Evolutionary conservation across 2,797 vertebrate species (phyloP).

Genomic region (Thunnus albacares): DNA sequence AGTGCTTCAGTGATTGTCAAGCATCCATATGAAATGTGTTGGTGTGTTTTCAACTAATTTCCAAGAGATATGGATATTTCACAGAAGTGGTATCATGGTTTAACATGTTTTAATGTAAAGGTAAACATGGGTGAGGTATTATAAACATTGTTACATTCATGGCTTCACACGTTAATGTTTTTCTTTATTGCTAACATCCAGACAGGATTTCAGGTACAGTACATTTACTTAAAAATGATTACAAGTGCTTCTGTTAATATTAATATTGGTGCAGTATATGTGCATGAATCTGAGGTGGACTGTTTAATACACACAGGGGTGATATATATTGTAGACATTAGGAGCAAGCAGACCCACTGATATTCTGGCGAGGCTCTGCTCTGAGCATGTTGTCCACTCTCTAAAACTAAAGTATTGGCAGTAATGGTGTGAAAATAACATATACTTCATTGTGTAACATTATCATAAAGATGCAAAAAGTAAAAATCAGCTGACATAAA

Average conservation of each 20-base stretch:
- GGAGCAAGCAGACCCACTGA: slow-evolving; percentile 13
- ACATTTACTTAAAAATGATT: slow-evolving; percentile 2
- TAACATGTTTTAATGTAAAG: slow-evolving; percentile 62
- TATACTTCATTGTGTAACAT: slow-evolving; percentile 21
- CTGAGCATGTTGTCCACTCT: not conserved
- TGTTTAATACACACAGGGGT: slow-evolving; percentile 34
- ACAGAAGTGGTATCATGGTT: not conserved
- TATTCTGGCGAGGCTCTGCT: slow-evolving; percentile 29
- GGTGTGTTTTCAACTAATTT: not conserved
- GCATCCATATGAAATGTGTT: not conserved
- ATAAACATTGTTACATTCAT: slow-evolving; percentile 50
- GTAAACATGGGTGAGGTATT: slow-evolving; percentile 48
- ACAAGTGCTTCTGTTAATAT: slow-evolving; percentile 34
- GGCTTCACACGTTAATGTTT: slow-evolving; percentile 43
- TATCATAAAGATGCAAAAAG: slow-evolving; percentile 34
- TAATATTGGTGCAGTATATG: not conserved
- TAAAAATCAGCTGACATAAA: slow-evolving; percentile 32
- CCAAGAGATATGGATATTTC: not conserved
- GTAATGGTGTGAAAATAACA: slow-evolving; percentile 32
- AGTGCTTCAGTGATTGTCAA: not conserved
- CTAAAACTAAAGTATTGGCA: slow-evolving; percentile 60
- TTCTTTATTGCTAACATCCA: slow-evolving; percentile 20
- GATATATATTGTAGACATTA: slow-evolving; percentile 10
- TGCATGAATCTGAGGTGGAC: not conserved
- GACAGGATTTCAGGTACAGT: not conserved